Base-by-base conservation (phyloP, 2,888 invertebrate species). In the Villa cingulata region DNA sequence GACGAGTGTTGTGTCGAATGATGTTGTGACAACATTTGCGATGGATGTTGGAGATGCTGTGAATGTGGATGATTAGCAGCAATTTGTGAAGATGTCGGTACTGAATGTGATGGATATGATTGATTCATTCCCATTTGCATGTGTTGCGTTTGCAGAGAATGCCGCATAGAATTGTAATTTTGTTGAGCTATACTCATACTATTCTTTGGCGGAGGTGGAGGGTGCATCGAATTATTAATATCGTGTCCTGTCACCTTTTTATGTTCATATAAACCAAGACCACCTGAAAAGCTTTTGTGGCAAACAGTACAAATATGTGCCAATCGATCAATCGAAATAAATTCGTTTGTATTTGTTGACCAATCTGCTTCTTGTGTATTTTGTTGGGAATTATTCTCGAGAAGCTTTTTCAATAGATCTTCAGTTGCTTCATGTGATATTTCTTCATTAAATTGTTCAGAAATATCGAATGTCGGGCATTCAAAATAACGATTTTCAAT, bases 291-390 rank as follows among this genome's bases (percentile, higher is more conserved):
- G 37, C 71, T 72, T 10, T 68, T 65, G 18, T 70, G 63, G 53
- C 72, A 73, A 1, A 66, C 65, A 34, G 57, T 63, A 15, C 70
- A 67, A 7, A 55, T 54, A 17, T 56, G 53, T 5, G 56, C 58
- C 34, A 72, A 58, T 43, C 66, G 68, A 50, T 80, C 80, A 51
- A 80, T 63, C 1, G 80, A 78, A 53, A 80, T 78, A 56, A 78
- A 80, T 64, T 80, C 80, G 50, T 75, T 78, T 1, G 57, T 49
- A 41, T 53, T 49, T 1, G 51, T n/a, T 1, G 52, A 37, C 56
- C 56, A 59, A 43, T 55, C 57, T 17, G 47, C 50, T 18, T 56
- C 55, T 65, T 51, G 72, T 69, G 15, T 70, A 64, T 51, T 72
- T 32, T 20, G 64, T 62, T 45, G 63, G 56, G 43, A 45, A 29